Base-by-base conservation (phyloP, 2,888 invertebrate genomes). In the Xestoiulus laeticollis region DNA sequence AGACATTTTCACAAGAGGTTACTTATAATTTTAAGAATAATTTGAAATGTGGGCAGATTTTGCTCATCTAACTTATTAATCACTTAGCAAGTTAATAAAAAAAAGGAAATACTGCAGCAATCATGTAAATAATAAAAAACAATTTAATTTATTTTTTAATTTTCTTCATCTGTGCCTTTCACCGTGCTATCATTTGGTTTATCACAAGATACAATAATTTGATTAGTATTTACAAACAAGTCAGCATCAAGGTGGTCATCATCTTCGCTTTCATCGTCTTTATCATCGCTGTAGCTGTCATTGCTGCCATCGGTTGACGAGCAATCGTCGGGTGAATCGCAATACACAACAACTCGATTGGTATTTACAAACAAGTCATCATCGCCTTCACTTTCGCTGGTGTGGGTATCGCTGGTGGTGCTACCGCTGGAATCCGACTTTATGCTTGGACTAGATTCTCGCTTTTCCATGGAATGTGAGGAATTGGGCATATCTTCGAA, bases 291-390 rank as follows among this genome's bases (percentile, higher is more conserved):
- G 43, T 14, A 19, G 32, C 78, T 84, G 16, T 16, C 6, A 22
- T 87, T 26, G 12, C 22, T 85, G 16, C 10, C 33, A 14, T 26
- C 22, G 26, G 22, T 19, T 10, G 33, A n/a, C 1, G 86, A 22
- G 43, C 38, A 44, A 44, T 44, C 48, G n/a, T 10, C n/a, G 38
- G 86, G 53, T 48, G 22, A 26, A 43, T 78, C 87, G 32, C 16
- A n/a, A 0, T 26, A 16, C 32, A 84, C 43, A 32, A 0, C 84
- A n/a, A 43, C 14, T 43, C 87, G 44, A 53, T 88, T 88, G 26
- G 88, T 88, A 85, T 88, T 88, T 38, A 88, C 85, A 68, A 85
- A 88, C 22, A 88, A 48, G 16, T 68, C 68, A 68, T 33, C 30
- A 82, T 82, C 82, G 4, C 82, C 38, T 3, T 82, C 83, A 38